Evolutionary conservation across 2,888 invertebrate genomes (phyloP).

Genomic region (Pilophorus perplexus): DNA sequence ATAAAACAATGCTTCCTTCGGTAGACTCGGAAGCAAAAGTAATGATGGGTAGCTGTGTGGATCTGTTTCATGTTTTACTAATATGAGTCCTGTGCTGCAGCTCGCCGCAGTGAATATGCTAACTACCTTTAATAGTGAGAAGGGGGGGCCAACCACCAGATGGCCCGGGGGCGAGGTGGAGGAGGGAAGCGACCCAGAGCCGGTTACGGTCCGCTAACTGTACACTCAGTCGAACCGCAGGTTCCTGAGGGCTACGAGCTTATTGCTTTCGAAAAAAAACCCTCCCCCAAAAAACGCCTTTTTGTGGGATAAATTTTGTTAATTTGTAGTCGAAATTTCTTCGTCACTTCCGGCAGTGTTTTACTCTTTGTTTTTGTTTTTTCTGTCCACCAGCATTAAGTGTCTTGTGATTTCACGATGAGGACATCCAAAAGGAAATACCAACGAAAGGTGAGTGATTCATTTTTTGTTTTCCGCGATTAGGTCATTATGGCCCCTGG

Average conservation of each 20-base stretch:
- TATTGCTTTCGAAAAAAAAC: not conserved
- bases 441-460: conserved; percentile 14
- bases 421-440: conserved; percentile 18
- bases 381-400: no score
- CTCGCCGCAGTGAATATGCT: not conserved
- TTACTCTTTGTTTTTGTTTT: no score
- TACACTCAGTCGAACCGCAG: conserved; percentile 19
- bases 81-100: no score
- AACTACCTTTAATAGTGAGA: not conserved
- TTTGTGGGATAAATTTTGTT: no score
- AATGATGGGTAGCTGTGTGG: no score
- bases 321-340: not conserved
- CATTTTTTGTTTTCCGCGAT: not conserved
- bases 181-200: not conserved
- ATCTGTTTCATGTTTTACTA: no score
- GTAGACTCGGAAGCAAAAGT: no score
- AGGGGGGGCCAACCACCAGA: not conserved
- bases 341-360: no score
- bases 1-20: no score
- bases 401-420: conserved; percentile 23
- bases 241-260: not conserved
- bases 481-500: no score
- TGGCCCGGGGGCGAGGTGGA: not conserved
- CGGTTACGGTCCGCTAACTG: conserved; percentile 40
- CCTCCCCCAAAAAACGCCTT: no score